Percentiles rank a stretch among this genome's conserved stretches.
phyloP scores from a whole-genome alignment of 2,888 invertebrate species.

The Disparrhopalites patrizii region DNA sequence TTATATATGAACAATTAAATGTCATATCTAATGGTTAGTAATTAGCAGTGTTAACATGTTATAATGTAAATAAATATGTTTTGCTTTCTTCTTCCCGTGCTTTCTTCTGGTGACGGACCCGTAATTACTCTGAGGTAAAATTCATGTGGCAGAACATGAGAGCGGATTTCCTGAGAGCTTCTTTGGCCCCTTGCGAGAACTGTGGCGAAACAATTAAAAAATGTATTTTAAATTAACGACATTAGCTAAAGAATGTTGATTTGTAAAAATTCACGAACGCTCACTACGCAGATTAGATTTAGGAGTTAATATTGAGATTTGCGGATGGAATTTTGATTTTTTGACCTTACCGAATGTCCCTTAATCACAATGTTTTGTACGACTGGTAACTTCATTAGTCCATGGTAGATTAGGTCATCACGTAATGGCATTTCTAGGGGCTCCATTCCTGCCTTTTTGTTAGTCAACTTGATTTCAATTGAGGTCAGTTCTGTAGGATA shows the following conservation, averaged over 20 bases:
- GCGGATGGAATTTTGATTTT: background rate
- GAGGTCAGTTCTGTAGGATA: background rate
- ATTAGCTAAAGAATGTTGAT: too few species aligned
- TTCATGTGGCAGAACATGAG: background rate
- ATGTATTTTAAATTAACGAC: too few species aligned
- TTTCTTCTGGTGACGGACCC: background rate
- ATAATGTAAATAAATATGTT: background rate
- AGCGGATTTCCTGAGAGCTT: background rate
- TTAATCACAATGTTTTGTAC: background rate
- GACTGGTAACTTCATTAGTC: background rate
- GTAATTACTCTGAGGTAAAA: background rate
- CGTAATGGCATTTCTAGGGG: background rate
- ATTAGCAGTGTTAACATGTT: background rate
- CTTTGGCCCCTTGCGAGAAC: background rate
- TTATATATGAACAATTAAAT: background rate
- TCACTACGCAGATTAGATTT: background rate
- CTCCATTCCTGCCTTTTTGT: background rate
- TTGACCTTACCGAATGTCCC: constrained; percentile 1
- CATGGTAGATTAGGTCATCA: background rate
- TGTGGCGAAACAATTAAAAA: too few species aligned
- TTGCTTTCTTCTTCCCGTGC: background rate
- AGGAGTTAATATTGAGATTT: background rate
- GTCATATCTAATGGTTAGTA: background rate
- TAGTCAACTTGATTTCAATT: background rate
- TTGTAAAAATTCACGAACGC: too few species aligned